Evolutionary conservation across 1,140 invertebrate genomes (phyloP), one percentile per base, ranked within the genome.

Genomic region (Gonioctena quinquepunctata): DNA sequence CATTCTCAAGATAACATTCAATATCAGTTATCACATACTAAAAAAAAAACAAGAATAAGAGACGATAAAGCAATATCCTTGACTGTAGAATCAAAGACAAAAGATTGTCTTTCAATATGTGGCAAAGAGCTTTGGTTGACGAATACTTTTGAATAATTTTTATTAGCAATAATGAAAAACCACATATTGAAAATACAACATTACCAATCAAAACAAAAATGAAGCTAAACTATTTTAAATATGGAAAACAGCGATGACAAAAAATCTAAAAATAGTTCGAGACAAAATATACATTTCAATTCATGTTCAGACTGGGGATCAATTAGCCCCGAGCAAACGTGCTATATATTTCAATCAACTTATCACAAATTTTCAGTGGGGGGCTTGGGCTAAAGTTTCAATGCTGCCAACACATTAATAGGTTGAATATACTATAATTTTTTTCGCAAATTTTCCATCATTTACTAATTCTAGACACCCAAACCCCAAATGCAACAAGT

Each of bases 11-110:
- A 54, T 54, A 54, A 54, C 50, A 54, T 54, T 19, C 13, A 54
- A 54, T 54, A 54, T 22, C 50, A 54, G 50, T 54, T 54, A 54
- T 54, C 50, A 54, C 50, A 54, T 54, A 22, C 21, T 22, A n/a
- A 54, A 22, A 11, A n/a, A 54, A 42, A 42, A 42, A 42, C 33
- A 42, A 42, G 33, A 42, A 42, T 42, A 42, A 42, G 33, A n/a
- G 11, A 11, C 11, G 16, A 42, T 42, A 42, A 42, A 42, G 33
- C 33, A 42, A n/a, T 42, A 13, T 42, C 16, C 33, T 42, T 3
- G 16, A 42, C n/a, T n/a, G n/a, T n/a, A n/a, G 11, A 42, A 13
- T 42, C 33, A n/a, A 42, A n/a, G 16, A 42, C 33, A 3, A 42
- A n/a, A n/a, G n/a, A 42, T 42, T 42, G 33, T 4, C 11, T 13